Conservation (phyloP, 2,888 invertebrate genomes). For the Noctuana brunneofusca region DNA sequence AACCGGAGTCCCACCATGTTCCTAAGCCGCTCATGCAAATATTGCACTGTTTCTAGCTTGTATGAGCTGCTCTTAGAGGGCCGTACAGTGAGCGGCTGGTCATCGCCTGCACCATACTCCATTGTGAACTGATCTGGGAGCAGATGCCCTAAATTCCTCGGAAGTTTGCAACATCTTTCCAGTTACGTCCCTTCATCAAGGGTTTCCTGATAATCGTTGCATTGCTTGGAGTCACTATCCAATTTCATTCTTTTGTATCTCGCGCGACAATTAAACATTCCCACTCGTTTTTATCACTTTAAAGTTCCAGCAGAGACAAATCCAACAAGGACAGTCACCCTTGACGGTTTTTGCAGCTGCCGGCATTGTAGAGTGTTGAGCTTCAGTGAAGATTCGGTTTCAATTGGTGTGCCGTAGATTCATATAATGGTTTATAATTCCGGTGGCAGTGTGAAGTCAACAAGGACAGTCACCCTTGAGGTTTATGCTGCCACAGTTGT, state of each 20-base stretch:
- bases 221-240: too few species aligned
- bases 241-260: too few species aligned
- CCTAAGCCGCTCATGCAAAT: background rate
- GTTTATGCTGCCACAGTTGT: slow-evolving; percentile 6
- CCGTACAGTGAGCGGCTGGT: background rate
- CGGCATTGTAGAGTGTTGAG: background rate
- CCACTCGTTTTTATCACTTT: background rate
- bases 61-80: background rate
- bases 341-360: background rate
- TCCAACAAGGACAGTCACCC: slow-evolving; percentile 17
- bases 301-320: background rate
- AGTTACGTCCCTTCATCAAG: too few species aligned
- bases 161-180: too few species aligned
- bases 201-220: too few species aligned
- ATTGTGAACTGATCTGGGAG: background rate
- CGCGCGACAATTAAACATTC: too few species aligned
- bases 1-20: background rate
- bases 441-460: slow-evolving; percentile 1
- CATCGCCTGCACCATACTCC: background rate
- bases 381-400: background rate
- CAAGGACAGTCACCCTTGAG: slow-evolving; percentile 22
- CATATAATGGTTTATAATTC: background rate
- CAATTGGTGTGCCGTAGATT: background rate
- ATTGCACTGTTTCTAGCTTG: background rate
- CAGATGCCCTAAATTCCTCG: background rate